These are phyloP conservation scores for Calameuta idolon DNA, from an alignment of 2,888 invertebrate species.

Conservation along the genomic window DNA sequence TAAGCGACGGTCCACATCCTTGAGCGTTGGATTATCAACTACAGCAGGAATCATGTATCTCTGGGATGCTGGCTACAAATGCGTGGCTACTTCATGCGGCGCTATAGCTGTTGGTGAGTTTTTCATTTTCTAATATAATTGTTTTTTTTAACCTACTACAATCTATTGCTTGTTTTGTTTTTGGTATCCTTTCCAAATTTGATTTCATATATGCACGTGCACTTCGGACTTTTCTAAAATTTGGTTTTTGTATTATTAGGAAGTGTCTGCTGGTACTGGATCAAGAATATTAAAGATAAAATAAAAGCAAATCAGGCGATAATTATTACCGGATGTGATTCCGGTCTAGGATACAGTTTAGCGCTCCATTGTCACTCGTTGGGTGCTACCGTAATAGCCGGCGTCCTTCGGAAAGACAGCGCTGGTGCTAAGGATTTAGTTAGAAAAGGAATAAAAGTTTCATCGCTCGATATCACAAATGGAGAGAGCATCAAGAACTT, in stretches of 20 bases:
- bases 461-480: constrained; percentile 77
- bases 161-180: background rate
- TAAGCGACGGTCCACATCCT: background rate
- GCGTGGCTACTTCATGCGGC: constrained; percentile 23
- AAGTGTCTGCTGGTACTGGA: constrained; percentile 17
- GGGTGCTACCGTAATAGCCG: constrained; percentile 83
- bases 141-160: background rate
- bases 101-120: constrained; percentile 41
- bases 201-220: background rate
- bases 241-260: constrained; percentile 17
- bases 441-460: constrained; percentile 67
- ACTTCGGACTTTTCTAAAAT: background rate
- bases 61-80: constrained; percentile 29
- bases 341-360: constrained; percentile 83
- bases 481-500: constrained; percentile 71
- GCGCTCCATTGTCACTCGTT: constrained; percentile 72
- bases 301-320: constrained; percentile 36
- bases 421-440: constrained; percentile 73
- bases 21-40: constrained; percentile 21
- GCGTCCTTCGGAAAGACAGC: constrained; percentile 74
- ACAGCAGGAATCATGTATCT: constrained; percentile 29
- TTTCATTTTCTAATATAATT: background rate
- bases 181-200: background rate
- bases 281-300: constrained; percentile 18
- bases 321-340: constrained; percentile 87